These are phyloP conservation scores for Oreonectes daqikongensis DNA, from an alignment of 2,797 vertebrate genomes.

Conservation along the genomic window DNA sequence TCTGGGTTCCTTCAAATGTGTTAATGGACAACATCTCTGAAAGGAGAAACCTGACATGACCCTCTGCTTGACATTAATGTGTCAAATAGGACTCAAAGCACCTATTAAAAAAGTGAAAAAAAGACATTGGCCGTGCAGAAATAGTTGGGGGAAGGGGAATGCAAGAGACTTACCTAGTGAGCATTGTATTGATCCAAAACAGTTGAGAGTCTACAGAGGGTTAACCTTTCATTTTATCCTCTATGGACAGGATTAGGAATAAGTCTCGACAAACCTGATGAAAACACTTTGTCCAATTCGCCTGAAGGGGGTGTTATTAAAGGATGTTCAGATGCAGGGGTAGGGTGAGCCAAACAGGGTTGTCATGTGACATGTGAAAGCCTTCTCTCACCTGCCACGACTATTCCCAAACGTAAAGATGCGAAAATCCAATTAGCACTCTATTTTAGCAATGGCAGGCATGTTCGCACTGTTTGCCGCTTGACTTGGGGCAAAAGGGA, in stretches of 20 bases:
- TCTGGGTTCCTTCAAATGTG: slow-evolving; percentile 5
- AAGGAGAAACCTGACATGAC: slow-evolving; percentile 15
- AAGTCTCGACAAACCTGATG: slow-evolving; percentile 59
- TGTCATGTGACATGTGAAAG: slow-evolving; percentile 44
- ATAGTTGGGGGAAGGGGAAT: slow-evolving; percentile 49
- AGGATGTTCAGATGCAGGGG: slow-evolving; percentile 16
- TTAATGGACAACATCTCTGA: slow-evolving; percentile 26
- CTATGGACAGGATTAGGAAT: slow-evolving; percentile 67
- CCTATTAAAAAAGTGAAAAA: slow-evolving; percentile 64
- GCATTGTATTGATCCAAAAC: slow-evolving; percentile 63
- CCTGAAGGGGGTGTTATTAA: slow-evolving; percentile 57
- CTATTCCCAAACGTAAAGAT: slow-evolving; percentile 63
- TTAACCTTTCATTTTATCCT: slow-evolving; percentile 66
- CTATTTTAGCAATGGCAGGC: slow-evolving; percentile 53
- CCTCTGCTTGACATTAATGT: slow-evolving; percentile 24
- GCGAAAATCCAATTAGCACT: slow-evolving; percentile 72
- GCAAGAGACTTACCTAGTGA: slow-evolving; percentile 35
- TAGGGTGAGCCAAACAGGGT: slow-evolving; percentile 60
- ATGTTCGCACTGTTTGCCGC: background rate
- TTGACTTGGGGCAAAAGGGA: slow-evolving; percentile 6
- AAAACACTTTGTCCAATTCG: slow-evolving; percentile 58
- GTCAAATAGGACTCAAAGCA: slow-evolving; percentile 65
- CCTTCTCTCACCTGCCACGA: slow-evolving; percentile 51
- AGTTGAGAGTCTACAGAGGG: slow-evolving; percentile 53
- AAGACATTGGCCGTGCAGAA: slow-evolving; percentile 57